Evolutionary conservation across 1,140 invertebrate species (phyloP).

Genomic region (Microplitis mediator): DNA sequence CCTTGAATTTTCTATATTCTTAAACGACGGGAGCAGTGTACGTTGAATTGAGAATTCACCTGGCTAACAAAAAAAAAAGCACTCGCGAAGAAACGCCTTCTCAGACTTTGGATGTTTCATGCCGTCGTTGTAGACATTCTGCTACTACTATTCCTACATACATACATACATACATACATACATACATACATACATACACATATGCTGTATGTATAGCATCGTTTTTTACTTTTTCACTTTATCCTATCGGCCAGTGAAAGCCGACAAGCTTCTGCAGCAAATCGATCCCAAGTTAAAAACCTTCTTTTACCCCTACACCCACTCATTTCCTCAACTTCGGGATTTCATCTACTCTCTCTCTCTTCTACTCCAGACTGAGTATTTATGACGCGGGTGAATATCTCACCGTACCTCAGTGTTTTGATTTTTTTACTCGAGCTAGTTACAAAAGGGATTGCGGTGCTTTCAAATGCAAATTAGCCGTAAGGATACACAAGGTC

Average conservation of each 20-base stretch:
- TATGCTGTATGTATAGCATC: conserved; percentile 6
- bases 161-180: not conserved
- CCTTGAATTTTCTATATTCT: conserved; percentile 22
- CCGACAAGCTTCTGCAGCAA: conserved; percentile 1
- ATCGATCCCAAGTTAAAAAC: conserved; percentile 15
- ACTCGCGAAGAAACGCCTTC: conserved; percentile 8
- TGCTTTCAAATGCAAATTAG: conserved; percentile 31
- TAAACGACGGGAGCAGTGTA: not conserved
- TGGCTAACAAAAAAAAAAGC: conserved; percentile 14
- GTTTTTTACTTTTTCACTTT: conserved; percentile 24
- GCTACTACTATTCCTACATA: too few relatives aligned
- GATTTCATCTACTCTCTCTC: not conserved
- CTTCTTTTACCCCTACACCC: not conserved
- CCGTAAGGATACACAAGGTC: conserved; percentile 9
- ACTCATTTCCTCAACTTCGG: not conserved
- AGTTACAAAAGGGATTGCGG: not conserved
- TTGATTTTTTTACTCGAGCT: not conserved
- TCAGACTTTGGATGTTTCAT: not conserved
- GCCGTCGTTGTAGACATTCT: too few relatives aligned
- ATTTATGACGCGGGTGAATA: conserved; percentile 21
- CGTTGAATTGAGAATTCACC: conserved; percentile 23
- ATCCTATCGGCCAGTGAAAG: conserved; percentile 8
- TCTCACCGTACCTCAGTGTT: not conserved
- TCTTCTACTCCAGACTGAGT: not conserved
- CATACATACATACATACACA: not conserved